Evolutionary conservation across 2,888 invertebrate species (phyloP).

Genomic region (Hypomecis atomaria): DNA sequence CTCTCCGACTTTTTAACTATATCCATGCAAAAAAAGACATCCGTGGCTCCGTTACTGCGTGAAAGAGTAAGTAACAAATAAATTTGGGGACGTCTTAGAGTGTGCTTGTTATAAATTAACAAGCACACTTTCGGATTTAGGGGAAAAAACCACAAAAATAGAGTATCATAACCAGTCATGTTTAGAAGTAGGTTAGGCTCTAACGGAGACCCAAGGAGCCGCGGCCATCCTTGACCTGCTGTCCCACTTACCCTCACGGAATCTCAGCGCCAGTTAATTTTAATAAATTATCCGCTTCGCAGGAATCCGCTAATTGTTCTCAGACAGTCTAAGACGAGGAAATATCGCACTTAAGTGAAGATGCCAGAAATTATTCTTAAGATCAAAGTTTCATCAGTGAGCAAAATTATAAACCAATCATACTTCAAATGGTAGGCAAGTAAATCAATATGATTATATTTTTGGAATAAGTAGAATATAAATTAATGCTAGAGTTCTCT

Average conservation of each 20-base stretch:
- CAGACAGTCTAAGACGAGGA: slow-evolving; percentile 20
- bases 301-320: slow-evolving; percentile 37
- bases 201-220: slow-evolving; percentile 42
- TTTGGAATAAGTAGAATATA: too few species aligned
- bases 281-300: slow-evolving; percentile 42
- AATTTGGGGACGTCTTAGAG: too few species aligned
- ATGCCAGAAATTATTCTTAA: slow-evolving; percentile 13
- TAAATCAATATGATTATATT: too few species aligned
- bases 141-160: background rate
- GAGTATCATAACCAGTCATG: background rate
- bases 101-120: too few species aligned
- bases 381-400: background rate
- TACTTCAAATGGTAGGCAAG: too few species aligned
- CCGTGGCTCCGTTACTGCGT: background rate
- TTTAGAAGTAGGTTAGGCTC: slow-evolving; percentile 1
- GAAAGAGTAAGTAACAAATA: too few species aligned
- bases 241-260: slow-evolving; percentile 56
- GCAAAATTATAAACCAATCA: slow-evolving; percentile 9
- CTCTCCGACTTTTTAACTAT: too few species aligned
- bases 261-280: slow-evolving; percentile 45
- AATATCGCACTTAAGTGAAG: slow-evolving; percentile 19
- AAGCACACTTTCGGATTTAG: background rate
- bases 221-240: slow-evolving; percentile 66
- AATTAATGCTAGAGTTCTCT: too few species aligned
- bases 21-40: too few species aligned